phyloP scores from a whole-genome alignment of 2,888 invertebrate species.

The Latrodectus hesperus region DNA sequence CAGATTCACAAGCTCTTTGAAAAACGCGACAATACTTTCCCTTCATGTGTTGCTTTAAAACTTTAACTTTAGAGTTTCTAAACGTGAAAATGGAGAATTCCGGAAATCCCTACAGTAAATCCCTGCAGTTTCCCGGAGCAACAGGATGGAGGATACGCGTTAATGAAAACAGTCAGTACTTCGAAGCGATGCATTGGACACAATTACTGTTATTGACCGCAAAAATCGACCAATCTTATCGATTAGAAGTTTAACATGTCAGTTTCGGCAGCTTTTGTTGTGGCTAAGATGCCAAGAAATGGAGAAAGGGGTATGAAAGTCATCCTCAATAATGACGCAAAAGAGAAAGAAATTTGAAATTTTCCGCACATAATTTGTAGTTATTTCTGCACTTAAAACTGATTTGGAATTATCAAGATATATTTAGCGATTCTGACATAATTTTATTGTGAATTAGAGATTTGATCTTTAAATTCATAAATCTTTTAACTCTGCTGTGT shows the following conservation, averaged over 20 bases:
- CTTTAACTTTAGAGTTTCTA: neutral
- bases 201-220: constrained; percentile 62
- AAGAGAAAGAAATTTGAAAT: too few relatives aligned
- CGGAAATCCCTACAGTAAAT: constrained; percentile 15
- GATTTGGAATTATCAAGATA: too few relatives aligned
- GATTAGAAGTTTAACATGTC: constrained; percentile 39
- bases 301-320: too few relatives aligned
- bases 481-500: too few relatives aligned
- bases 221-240: constrained; percentile 62
- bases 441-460: too few relatives aligned
- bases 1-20: too few relatives aligned
- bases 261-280: constrained; percentile 4
- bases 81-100: neutral
- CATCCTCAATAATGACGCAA: too few relatives aligned
- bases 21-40: too few relatives aligned
- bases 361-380: too few relatives aligned
- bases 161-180: constrained; percentile 44
- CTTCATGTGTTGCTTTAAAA: neutral
- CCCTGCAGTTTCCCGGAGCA: constrained; percentile 26
- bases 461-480: too few relatives aligned
- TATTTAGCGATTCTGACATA: too few relatives aligned
- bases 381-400: too few relatives aligned
- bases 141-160: constrained; percentile 35
- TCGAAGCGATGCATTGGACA: constrained; percentile 32
- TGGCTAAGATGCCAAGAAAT: neutral